Evolutionary conservation across 2,888 invertebrate genomes (phyloP).

Genomic region (Hipparchia sbordonii): DNA sequence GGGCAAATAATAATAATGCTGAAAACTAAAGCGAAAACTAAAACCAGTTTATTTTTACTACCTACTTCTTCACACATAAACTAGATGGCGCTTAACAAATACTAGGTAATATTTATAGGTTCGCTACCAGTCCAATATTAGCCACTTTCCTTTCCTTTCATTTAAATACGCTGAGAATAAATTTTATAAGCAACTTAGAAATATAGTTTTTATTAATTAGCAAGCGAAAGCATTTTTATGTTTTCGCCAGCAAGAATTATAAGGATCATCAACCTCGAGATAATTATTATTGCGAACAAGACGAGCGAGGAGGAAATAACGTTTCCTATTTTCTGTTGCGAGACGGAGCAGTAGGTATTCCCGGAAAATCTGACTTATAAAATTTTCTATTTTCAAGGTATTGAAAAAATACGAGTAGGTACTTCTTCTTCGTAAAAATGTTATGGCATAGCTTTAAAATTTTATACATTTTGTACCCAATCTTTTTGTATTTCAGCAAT

Average conservation of each 20-base stretch:
- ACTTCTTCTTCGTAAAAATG: neutral
- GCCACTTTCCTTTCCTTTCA: no score
- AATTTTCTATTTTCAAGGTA: slow-evolving; percentile 27
- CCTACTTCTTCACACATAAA: slow-evolving; percentile 5
- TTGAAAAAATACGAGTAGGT: slow-evolving; percentile 1
- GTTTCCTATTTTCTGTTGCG: slow-evolving; percentile 34
- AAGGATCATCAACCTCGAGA: slow-evolving; percentile 35
- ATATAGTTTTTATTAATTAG: slow-evolving; percentile 26
- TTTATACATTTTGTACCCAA: neutral
- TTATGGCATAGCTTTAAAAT: neutral
- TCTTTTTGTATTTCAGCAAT: neutral
- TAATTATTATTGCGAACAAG: slow-evolving; percentile 31
- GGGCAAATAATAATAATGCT: neutral
- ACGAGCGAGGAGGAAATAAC: slow-evolving; percentile 30
- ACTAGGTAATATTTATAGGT: neutral
- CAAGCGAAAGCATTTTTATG: slow-evolving; percentile 34
- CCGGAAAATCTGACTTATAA: slow-evolving; percentile 30
- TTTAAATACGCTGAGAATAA: neutral
- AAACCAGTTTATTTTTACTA: neutral
- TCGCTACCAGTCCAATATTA: no score
- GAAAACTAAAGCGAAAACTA: no score
- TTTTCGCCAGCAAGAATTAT: slow-evolving; percentile 29
- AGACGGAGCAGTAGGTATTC: slow-evolving; percentile 20
- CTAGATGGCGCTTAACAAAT: slow-evolving; percentile 24
- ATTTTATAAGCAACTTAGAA: neutral